These are phyloP conservation scores for Drosophila tristis DNA, from an alignment of 1,140 invertebrate species.

Conservation along the genomic window DNA sequence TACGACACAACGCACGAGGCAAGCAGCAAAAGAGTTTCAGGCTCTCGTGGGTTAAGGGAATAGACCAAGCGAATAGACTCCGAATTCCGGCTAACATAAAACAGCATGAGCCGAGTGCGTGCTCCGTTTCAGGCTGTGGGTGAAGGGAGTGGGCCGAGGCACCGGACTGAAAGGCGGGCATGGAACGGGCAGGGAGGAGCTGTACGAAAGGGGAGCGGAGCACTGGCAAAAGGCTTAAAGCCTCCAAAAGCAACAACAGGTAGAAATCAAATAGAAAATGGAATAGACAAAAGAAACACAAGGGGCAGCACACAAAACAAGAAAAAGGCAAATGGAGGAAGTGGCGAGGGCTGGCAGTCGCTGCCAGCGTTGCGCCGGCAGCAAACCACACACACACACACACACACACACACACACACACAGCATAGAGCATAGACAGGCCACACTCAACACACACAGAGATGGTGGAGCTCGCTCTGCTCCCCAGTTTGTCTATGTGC, in stretches of 20 bases:
- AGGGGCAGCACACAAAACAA: slow-evolving; percentile 35
- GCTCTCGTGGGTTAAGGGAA: slow-evolving; percentile 15
- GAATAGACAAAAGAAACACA: slow-evolving; percentile 73
- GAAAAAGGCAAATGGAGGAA: slow-evolving; percentile 62
- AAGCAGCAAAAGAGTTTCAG: slow-evolving; percentile 49
- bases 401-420: slow-evolving; percentile 3
- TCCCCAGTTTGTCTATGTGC: slow-evolving; percentile 74
- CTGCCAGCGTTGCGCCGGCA: slow-evolving; percentile 66
- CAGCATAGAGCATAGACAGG: slow-evolving; percentile 20
- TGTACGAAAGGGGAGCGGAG: slow-evolving; percentile 62
- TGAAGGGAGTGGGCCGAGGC: too few species aligned
- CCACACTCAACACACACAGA: slow-evolving; percentile 31
- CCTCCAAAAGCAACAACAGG: slow-evolving; percentile 71
- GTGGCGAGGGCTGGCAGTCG: slow-evolving; percentile 45
- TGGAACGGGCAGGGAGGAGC: neutral
- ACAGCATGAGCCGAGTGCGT: slow-evolving; percentile 48
- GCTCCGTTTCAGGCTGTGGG: slow-evolving; percentile 12
- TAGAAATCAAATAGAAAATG: slow-evolving; percentile 83
- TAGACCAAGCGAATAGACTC: too few species aligned
- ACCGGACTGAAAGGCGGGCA: too few species aligned
- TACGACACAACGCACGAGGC: slow-evolving; percentile 63
- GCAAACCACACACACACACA: slow-evolving; percentile 30
- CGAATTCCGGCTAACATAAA: too few species aligned
- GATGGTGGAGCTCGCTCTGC: slow-evolving; percentile 39
- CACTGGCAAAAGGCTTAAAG: slow-evolving; percentile 63